These are phyloP conservation scores for Corythornis leucogaster DNA, from an alignment of 2,797 vertebrate genomes.

Conservation along the genomic window DNA sequence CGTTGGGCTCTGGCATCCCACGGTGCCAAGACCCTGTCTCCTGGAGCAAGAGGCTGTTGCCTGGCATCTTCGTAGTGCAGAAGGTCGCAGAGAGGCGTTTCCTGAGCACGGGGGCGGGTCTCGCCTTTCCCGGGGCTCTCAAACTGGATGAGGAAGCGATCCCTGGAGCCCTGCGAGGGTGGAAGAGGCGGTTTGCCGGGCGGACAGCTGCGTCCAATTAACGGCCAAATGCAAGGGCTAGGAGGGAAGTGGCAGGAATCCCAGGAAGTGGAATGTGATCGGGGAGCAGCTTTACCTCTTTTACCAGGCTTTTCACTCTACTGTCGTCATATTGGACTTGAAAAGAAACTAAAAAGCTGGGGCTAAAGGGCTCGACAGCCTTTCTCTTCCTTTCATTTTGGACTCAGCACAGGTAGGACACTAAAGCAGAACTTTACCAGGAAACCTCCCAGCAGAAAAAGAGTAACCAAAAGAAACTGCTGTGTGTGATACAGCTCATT, in stretches of 20 bases:
- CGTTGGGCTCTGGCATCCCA: conserved; percentile 48
- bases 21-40: conserved; percentile 70
- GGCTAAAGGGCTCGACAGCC: background rate
- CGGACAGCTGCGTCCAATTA: background rate
- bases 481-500: background rate
- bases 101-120: conserved; percentile 32
- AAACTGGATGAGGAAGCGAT: conserved; percentile 67
- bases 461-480: background rate
- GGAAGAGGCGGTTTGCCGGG: background rate
- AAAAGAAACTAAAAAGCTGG: background rate
- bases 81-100: conserved; percentile 64
- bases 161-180: conserved; percentile 39
- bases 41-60: conserved; percentile 49
- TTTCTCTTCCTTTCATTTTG: background rate
- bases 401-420: background rate
- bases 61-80: conserved; percentile 62
- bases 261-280: background rate
- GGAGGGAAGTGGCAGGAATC: conserved; percentile 26
- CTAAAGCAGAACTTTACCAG: background rate
- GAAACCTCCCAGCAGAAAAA: background rate
- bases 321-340: background rate
- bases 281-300: background rate
- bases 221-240: background rate
- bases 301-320: background rate
- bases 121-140: conserved; percentile 43